Evolutionary conservation across 1,140 invertebrate genomes (phyloP).

Genomic region (Sycophaga agraensis): DNA sequence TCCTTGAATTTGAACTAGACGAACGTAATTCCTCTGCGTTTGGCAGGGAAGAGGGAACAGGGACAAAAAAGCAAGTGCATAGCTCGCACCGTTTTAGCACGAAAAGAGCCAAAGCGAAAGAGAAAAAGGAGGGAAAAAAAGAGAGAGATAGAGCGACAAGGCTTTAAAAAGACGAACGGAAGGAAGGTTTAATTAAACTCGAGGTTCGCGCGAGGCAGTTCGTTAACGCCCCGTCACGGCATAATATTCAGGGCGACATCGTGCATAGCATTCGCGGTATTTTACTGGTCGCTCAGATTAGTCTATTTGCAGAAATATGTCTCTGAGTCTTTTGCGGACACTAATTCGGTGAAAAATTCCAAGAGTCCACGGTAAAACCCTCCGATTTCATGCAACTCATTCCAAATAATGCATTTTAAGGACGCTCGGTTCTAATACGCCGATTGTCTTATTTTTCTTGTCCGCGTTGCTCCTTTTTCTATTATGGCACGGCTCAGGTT

Average conservation of each 20-base stretch:
- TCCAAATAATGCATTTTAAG: too few species aligned
- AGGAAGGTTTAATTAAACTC: slow-evolving; percentile 44
- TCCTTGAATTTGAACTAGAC: too few species aligned
- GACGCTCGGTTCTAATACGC: too few species aligned
- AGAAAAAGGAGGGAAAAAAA: slow-evolving; percentile 9
- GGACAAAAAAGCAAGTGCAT: too few species aligned
- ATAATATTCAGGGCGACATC: slow-evolving; percentile 35
- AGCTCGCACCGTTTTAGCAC: too few species aligned
- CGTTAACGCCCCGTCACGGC: slow-evolving; percentile 36
- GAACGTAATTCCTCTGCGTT: neutral
- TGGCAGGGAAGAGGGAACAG: neutral
- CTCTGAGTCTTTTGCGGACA: too few species aligned
- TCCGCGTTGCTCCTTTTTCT: neutral
- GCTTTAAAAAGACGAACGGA: slow-evolving; percentile 23
- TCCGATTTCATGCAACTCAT: too few species aligned
- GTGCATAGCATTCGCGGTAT: slow-evolving; percentile 33
- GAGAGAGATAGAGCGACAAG: slow-evolving; percentile 15
- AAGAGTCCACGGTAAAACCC: too few species aligned
- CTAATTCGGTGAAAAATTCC: neutral
- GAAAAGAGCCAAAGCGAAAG: neutral
- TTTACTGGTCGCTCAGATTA: slow-evolving; percentile 10
- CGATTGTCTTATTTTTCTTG: too few species aligned
- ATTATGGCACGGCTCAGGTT: too few species aligned
- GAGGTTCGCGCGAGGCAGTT: slow-evolving; percentile 29
- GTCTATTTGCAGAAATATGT: too few species aligned